These are phyloP conservation scores for Bombus superbus DNA, from an alignment of 1,140 invertebrate genomes.

Conservation along the genomic window DNA sequence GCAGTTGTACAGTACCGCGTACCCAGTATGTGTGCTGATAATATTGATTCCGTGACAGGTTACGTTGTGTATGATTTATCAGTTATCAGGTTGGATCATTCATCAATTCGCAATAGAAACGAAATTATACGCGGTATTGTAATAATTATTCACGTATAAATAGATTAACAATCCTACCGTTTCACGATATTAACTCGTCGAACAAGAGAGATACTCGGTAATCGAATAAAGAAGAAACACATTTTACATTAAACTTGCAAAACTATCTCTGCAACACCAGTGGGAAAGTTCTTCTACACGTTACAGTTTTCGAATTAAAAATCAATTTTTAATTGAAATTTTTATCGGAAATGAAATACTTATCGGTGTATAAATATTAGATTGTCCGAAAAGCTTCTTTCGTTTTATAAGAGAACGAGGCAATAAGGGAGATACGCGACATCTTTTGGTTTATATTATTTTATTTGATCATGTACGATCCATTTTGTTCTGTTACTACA, in stretches of 20 bases:
- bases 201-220: neutral
- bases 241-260: no score
- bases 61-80: neutral
- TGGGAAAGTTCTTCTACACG: rapidly evolving
- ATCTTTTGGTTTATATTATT: no score
- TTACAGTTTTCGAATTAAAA: no score
- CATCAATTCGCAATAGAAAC: neutral
- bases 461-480: no score
- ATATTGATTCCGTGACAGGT: neutral
- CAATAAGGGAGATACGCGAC: no score
- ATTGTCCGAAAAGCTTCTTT: no score
- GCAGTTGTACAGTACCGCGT: neutral
- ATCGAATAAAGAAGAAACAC: neutral
- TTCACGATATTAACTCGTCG: neutral
- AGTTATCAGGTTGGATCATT: neutral
- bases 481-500: no score
- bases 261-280: neutral
- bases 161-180: neutral
- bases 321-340: no score
- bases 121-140: neutral
- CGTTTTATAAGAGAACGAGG: rapidly evolving
- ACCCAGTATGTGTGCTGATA: neutral
- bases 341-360: no score
- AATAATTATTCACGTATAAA: neutral
- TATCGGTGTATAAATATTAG: no score